These are phyloP conservation scores for Nerophis ophidion DNA, from an alignment of 2,113 vertebrate species.

Conservation along the genomic window DNA sequence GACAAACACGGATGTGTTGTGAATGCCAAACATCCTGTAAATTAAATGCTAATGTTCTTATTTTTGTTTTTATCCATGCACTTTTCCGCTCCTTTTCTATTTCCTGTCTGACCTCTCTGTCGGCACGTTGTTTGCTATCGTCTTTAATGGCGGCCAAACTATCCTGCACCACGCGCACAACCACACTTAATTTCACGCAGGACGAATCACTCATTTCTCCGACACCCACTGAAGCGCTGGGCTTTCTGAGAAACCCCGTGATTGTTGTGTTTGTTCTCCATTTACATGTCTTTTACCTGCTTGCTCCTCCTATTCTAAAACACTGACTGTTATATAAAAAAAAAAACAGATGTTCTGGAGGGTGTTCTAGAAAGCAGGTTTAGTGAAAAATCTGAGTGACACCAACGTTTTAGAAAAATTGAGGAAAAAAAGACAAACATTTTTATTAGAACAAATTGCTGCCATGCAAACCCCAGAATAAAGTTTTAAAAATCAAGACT, in stretches of 20 bases:
- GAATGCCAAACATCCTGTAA: constrained; percentile 57
- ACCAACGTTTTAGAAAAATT: too few species aligned
- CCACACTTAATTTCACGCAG: constrained; percentile 23
- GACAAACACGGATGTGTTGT: constrained; percentile 45
- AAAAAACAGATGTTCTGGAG: too few species aligned
- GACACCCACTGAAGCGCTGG: constrained; percentile 2
- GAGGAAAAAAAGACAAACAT: too few species aligned
- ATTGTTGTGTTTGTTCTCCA: background rate
- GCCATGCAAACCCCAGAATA: too few species aligned
- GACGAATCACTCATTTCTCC: constrained; percentile 13
- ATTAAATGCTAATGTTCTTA: constrained; percentile 48
- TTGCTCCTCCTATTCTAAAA: background rate
- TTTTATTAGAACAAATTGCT: too few species aligned
- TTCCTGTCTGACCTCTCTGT: constrained; percentile 50
- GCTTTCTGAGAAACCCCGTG: background rate
- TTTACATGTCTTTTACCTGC: background rate
- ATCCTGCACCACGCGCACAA: constrained; percentile 22
- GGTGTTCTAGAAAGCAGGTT: too few species aligned
- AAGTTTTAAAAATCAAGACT: too few species aligned
- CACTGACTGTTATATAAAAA: too few species aligned
- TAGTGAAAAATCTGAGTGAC: too few species aligned
- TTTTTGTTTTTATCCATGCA: constrained; percentile 38
- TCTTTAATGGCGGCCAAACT: constrained; percentile 45
- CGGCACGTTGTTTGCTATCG: constrained; percentile 43
- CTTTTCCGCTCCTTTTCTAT: constrained; percentile 42